Evolutionary conservation across 1,140 invertebrate genomes (phyloP).

Genomic region (Heliconius congener): DNA sequence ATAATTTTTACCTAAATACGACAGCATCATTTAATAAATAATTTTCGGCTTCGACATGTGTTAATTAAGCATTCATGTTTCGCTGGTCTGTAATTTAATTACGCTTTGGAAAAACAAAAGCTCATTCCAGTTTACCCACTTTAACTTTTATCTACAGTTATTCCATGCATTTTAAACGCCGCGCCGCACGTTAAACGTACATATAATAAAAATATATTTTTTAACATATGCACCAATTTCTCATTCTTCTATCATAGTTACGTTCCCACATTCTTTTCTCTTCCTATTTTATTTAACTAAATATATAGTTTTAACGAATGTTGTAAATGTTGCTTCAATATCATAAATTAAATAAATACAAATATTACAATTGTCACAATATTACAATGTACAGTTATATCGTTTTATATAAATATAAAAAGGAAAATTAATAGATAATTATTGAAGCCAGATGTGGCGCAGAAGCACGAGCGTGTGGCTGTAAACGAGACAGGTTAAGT

Average conservation of each 20-base stretch:
- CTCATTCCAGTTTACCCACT: not conserved
- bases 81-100: not conserved
- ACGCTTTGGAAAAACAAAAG: not conserved
- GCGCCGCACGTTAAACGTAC: not conserved
- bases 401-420: no score
- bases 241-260: not conserved
- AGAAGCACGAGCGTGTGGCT: no score
- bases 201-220: not conserved
- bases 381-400: no score
- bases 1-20: not conserved
- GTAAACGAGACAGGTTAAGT: no score
- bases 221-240: not conserved
- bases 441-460: no score
- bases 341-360: not conserved
- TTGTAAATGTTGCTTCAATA: not conserved
- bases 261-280: not conserved
- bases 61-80: not conserved
- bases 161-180: not conserved
- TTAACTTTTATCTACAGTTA: conserved; percentile 7
- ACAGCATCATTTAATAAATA: not conserved
- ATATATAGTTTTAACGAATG: not conserved
- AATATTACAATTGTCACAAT: not conserved
- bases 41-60: not conserved
- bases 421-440: not conserved
- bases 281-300: not conserved